Evolutionary conservation across 2,113 vertebrate genomes (phyloP).

Genomic region (Thamnaconus septentrionalis): DNA sequence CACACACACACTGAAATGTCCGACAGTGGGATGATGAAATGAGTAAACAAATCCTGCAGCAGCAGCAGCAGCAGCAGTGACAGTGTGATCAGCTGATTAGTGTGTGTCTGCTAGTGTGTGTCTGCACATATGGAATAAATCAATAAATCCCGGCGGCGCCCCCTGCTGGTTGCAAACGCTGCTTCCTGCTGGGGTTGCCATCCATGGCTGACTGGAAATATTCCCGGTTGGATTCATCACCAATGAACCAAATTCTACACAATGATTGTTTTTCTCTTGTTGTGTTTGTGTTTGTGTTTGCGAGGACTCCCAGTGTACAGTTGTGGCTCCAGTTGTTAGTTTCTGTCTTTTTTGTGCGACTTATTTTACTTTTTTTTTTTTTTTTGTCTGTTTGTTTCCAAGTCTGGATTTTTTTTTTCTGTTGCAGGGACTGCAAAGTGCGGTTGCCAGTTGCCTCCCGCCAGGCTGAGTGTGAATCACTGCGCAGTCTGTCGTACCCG

Average conservation of each 20-base stretch:
- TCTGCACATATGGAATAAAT: not conserved
- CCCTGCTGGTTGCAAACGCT: too few species aligned
- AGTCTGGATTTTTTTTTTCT: slow-evolving; percentile 1
- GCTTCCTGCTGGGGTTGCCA: too few species aligned
- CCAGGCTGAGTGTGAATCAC: slow-evolving; percentile 44
- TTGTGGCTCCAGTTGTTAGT: too few species aligned
- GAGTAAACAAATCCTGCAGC: too few species aligned
- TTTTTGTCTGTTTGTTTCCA: slow-evolving; percentile 1
- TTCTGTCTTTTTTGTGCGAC: too few species aligned
- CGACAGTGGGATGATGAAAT: not conserved
- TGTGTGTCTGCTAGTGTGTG: not conserved
- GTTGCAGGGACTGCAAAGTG: not conserved
- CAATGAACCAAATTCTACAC: too few species aligned
- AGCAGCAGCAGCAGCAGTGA: not conserved
- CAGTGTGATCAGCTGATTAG: not conserved
- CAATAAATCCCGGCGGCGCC: too few species aligned
- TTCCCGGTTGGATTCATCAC: too few species aligned
- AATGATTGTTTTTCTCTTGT: too few species aligned
- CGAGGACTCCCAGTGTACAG: too few species aligned
- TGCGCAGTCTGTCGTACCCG: slow-evolving; percentile 37
- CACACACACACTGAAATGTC: not conserved
- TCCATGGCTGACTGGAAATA: too few species aligned
- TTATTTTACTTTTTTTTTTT: too few species aligned
- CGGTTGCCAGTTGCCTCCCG: slow-evolving; percentile 36
- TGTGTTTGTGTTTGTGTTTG: not conserved